These are phyloP conservation scores for Hippocampus kuda DNA, from an alignment of 2,797 vertebrate species.

Conservation along the genomic window DNA sequence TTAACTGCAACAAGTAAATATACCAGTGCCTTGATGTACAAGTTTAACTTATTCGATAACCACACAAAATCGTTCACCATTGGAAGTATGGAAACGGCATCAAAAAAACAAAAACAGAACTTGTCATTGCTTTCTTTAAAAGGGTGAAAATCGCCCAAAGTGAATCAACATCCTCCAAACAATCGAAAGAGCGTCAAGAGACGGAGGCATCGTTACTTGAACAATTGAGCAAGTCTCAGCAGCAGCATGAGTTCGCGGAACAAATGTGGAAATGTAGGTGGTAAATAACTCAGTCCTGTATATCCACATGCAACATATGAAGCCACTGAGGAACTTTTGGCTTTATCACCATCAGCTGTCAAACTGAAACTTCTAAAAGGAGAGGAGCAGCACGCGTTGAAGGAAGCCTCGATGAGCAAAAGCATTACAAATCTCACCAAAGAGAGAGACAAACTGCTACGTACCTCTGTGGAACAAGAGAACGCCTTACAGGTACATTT, in stretches of 20 bases:
- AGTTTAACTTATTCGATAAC: not conserved
- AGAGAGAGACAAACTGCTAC: slow-evolving; percentile 57
- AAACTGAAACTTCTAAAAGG: slow-evolving; percentile 49
- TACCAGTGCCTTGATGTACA: not conserved
- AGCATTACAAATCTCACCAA: slow-evolving; percentile 41
- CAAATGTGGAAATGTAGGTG: slow-evolving; percentile 50
- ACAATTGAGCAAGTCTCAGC: slow-evolving; percentile 47
- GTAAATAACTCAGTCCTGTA: not conserved
- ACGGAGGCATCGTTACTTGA: slow-evolving; percentile 40
- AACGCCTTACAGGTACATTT: slow-evolving; percentile 59
- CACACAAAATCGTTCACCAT: not conserved
- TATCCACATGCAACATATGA: not conserved
- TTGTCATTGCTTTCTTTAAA: not conserved
- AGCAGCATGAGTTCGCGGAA: slow-evolving; percentile 42
- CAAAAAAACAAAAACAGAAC: too few relatives aligned
- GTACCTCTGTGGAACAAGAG: slow-evolving; percentile 56
- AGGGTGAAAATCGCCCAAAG: slow-evolving; percentile 50
- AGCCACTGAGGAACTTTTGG: not conserved
- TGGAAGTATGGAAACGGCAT: too few relatives aligned
- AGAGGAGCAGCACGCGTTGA: slow-evolving; percentile 37
- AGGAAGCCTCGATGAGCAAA: slow-evolving; percentile 37
- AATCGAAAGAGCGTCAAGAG: slow-evolving; percentile 44
- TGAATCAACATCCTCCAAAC: slow-evolving; percentile 48
- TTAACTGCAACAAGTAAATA: not conserved
- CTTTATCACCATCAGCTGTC: slow-evolving; percentile 45